Conservation (phyloP, 2,888 invertebrate genomes). For the Tricholauxania praeusta region DNA sequence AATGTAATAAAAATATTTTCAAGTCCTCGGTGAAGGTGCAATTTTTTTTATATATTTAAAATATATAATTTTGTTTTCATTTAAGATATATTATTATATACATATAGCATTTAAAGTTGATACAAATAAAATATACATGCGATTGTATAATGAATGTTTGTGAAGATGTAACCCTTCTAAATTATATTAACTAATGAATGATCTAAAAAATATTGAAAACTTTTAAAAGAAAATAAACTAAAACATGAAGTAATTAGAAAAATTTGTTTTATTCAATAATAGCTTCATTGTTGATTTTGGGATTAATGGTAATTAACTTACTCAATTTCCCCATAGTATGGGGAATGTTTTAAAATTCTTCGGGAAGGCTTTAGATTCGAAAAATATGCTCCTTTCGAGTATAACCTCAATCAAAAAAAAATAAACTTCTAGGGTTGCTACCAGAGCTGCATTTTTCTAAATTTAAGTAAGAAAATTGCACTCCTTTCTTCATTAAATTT, state of each 20-base stretch:
- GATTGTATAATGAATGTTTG: conserved; percentile 17
- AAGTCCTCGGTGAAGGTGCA: conserved; percentile 51
- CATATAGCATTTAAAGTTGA: conserved; percentile 13
- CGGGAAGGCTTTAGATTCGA: too few species aligned
- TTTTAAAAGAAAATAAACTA: conserved; percentile 37
- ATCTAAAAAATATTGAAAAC: conserved; percentile 2
- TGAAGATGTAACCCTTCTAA: conserved; percentile 18
- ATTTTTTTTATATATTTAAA: conserved; percentile 46
- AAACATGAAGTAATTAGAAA: conserved; percentile 32
- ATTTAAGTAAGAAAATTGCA: too few species aligned
- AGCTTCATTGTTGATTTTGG: too few species aligned
- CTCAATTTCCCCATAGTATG: too few species aligned
- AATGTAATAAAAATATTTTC: conserved; percentile 32
- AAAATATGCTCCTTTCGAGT: too few species aligned
- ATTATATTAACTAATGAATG: background rate
- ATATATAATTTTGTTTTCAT: conserved; percentile 10
- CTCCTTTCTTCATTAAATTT: too few species aligned
- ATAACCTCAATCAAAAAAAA: too few species aligned
- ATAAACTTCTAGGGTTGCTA: too few species aligned
- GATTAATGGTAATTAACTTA: too few species aligned
- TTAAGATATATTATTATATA: background rate
- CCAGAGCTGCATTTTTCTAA: too few species aligned
- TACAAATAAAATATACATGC: conserved; percentile 3
- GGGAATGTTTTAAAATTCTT: too few species aligned
- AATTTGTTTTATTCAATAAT: background rate